Percentiles rank a stretch among this genome's conserved stretches.
Conservation (phyloP, 2,888 invertebrate genomes). For the Amphipoea oculea region DNA sequence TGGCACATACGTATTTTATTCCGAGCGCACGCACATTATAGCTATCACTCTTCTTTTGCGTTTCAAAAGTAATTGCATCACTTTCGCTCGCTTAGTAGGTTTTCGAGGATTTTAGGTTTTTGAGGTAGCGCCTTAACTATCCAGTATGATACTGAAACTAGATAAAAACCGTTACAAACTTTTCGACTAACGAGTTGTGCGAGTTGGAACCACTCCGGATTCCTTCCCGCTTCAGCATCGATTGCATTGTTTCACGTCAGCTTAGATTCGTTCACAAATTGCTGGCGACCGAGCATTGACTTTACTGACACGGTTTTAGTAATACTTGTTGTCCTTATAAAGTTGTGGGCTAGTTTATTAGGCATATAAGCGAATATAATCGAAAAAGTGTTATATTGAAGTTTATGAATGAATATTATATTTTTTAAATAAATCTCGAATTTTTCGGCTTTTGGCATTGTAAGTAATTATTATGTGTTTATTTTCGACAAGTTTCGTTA, state of each 20-base stretch:
- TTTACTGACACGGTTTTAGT: conserved; percentile 47
- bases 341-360: not conserved
- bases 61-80: no score
- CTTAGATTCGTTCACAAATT: conserved; percentile 68
- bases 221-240: conserved; percentile 59
- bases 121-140: not conserved
- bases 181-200: not conserved
- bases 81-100: no score
- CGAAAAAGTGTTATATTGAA: no score
- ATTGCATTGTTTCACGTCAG: conserved; percentile 74
- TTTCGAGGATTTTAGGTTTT: no score
- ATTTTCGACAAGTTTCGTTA: no score
- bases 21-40: no score
- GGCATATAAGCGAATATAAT: not conserved
- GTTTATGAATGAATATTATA: no score
- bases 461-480: no score
- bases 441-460: no score
- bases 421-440: no score
- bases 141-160: not conserved
- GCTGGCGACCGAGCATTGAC: conserved; percentile 44
- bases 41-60: no score
- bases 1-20: no score
- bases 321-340: not conserved
- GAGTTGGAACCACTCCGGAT: conserved; percentile 47
- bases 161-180: not conserved